Percentiles rank a stretch among this genome's conserved stretches.
Evolutionary conservation across 1,140 invertebrate genomes (phyloP).

Genomic region (Dreissena rostriformis): DNA sequence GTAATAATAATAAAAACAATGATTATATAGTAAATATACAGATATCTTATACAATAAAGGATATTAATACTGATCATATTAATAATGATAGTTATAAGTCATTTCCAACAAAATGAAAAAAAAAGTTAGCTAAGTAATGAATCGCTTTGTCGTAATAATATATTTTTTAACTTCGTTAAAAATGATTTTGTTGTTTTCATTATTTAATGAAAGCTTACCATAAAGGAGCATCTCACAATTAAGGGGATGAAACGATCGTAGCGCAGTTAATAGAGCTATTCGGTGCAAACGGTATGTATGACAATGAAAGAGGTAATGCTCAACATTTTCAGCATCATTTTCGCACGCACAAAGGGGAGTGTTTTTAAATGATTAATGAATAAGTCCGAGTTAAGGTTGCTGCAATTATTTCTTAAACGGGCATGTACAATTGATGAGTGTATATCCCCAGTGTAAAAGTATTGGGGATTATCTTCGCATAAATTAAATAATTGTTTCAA

Average conservation of each 20-base stretch:
- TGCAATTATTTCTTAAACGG: conserved; percentile 11
- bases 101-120: background rate
- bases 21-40: background rate
- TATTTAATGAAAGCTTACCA: background rate
- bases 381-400: conserved; percentile 14
- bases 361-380: background rate
- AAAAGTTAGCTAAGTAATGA: conserved; percentile 5
- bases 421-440: no score
- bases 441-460: no score
- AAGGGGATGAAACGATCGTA: background rate
- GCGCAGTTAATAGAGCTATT: background rate
- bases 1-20: background rate
- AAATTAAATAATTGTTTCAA: no score
- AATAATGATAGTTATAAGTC: background rate
- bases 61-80: background rate
- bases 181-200: background rate
- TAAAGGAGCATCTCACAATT: conserved; percentile 1
- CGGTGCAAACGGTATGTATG: background rate
- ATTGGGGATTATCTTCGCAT: no score
- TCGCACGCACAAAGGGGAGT: background rate
- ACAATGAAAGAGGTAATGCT: conserved; percentile 27
- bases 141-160: conserved; percentile 14
- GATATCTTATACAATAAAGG: background rate
- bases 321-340: background rate
- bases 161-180: conserved; percentile 26